phyloP scores from a whole-genome alignment of 2,797 vertebrate species.

The Takifugu ocellatus region DNA sequence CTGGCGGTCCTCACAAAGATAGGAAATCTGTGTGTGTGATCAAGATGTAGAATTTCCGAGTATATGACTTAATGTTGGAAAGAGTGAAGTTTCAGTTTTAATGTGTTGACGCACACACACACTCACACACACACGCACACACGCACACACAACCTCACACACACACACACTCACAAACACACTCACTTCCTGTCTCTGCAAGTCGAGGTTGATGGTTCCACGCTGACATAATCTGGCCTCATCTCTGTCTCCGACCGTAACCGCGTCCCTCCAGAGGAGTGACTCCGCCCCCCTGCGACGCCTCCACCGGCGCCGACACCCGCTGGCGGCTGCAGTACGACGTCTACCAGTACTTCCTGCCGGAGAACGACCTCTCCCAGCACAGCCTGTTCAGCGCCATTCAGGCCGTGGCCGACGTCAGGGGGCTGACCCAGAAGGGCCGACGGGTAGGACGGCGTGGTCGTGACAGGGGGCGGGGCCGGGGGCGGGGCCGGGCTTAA shows the following conservation, averaged over 20 bases:
- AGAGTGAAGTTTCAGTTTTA: neutral
- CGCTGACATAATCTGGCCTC: too few relatives aligned
- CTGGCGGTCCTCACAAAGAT: too few relatives aligned
- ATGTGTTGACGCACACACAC: neutral
- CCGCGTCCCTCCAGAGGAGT: slow-evolving; percentile 67
- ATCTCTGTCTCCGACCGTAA: too few relatives aligned
- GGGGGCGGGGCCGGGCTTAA: too few relatives aligned
- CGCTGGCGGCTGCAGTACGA: slow-evolving; percentile 88
- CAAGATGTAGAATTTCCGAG: neutral
- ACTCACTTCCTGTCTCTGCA: too few relatives aligned
- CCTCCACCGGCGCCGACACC: slow-evolving; percentile 41
- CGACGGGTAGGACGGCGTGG: slow-evolving; percentile 67
- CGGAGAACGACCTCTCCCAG: slow-evolving; percentile 83
- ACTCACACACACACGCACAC: too few relatives aligned
- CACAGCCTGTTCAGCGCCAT: slow-evolving; percentile 75
- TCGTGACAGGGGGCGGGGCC: too few relatives aligned
- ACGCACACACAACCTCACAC: too few relatives aligned
- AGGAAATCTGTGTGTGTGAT: too few relatives aligned
- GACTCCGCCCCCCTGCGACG: slow-evolving; percentile 75
- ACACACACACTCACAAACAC: too few relatives aligned
- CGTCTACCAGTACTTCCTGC: slow-evolving; percentile 90
- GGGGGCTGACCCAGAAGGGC: slow-evolving; percentile 69
- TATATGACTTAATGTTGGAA: accelerated
- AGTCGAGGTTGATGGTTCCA: too few relatives aligned
- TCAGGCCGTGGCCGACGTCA: slow-evolving; percentile 74